Evolutionary conservation across 1,140 invertebrate species (phyloP).

Genomic region (Lithobius niger): DNA sequence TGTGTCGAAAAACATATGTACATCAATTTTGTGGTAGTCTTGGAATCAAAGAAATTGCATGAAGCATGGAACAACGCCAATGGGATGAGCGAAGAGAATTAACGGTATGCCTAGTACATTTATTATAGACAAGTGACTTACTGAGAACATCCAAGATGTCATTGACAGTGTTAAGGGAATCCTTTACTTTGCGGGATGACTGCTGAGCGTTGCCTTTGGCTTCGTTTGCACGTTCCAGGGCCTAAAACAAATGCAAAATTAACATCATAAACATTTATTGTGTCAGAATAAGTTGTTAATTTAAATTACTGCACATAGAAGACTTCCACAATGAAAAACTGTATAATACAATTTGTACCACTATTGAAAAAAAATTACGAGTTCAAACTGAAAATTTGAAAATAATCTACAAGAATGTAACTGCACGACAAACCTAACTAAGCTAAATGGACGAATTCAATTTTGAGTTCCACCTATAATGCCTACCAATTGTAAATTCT

Average conservation of each 20-base stretch:
- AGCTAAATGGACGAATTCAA: too few relatives aligned
- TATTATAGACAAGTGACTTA: slow-evolving; percentile 27
- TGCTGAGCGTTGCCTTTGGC: slow-evolving; percentile 65
- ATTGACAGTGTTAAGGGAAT: slow-evolving; percentile 60
- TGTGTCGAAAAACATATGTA: background rate
- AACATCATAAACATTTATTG: slow-evolving; percentile 3
- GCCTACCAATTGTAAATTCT: too few relatives aligned
- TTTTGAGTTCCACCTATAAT: too few relatives aligned
- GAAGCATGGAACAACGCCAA: too few relatives aligned
- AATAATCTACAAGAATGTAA: background rate
- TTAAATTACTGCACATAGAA: background rate
- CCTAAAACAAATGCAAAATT: slow-evolving; percentile 31
- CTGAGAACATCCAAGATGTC: slow-evolving; percentile 64
- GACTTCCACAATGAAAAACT: background rate
- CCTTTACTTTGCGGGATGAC: slow-evolving; percentile 61
- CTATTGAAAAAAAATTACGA: background rate
- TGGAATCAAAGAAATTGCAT: too few relatives aligned
- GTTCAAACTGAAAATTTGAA: background rate
- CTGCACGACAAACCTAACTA: background rate
- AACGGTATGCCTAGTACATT: background rate
- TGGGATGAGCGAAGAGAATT: too few relatives aligned
- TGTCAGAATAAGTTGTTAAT: slow-evolving; percentile 1
- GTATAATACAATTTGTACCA: background rate
- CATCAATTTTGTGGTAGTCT: too few relatives aligned
- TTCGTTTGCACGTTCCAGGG: slow-evolving; percentile 63